Evolutionary conservation across 2,113 vertebrate genomes (phyloP).

Genomic region (human (Homo sapiens)): DNA sequence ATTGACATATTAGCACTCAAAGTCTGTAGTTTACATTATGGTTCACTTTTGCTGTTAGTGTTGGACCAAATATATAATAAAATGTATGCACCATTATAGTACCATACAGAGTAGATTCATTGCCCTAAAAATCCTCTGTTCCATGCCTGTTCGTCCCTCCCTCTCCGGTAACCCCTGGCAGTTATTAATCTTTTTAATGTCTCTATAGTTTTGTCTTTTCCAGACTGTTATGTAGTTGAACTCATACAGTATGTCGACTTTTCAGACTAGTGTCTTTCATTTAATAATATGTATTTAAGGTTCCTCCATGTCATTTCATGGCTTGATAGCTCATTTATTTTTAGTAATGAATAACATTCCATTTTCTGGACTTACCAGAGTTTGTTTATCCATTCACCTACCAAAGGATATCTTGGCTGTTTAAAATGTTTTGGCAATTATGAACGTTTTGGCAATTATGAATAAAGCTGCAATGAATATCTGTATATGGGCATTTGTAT

Average conservation of each 20-base stretch:
- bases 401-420: neutral
- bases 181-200: neutral
- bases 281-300: neutral
- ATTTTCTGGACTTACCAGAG: neutral
- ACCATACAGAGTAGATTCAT: neutral
- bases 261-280: neutral
- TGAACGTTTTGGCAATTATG: neutral
- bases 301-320: neutral
- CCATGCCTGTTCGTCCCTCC: neutral
- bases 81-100: neutral
- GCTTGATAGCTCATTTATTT: neutral
- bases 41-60: neutral
- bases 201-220: neutral
- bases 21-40: neutral
- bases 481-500: neutral
- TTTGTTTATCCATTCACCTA: neutral
- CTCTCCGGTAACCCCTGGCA: neutral
- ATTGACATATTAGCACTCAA: neutral
- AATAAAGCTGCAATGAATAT: neutral
- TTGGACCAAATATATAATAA: neutral
- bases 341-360: neutral
- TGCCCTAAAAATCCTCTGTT: neutral
- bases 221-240: neutral
- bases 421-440: neutral
- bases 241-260: neutral